phyloP scores from a whole-genome alignment of 2,888 invertebrate species.

The Tipula helvola region DNA sequence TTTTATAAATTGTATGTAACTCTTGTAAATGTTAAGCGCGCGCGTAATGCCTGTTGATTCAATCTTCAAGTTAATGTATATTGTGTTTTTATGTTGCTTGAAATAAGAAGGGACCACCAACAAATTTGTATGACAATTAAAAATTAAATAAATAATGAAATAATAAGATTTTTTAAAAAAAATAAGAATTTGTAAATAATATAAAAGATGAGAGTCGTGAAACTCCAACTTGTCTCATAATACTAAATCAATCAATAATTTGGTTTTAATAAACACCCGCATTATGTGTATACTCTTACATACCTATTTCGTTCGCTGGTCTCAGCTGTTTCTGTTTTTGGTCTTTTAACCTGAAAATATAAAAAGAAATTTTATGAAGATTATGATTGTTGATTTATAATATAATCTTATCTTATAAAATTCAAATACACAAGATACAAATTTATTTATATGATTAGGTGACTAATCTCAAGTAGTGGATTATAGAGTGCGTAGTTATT shows the following conservation, averaged over 20 bases:
- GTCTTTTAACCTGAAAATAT: slow-evolving; percentile 57
- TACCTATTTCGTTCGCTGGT: slow-evolving; percentile 56
- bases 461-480: not conserved
- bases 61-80: not conserved
- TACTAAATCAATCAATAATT: not conserved
- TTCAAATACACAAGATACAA: not conserved
- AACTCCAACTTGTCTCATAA: not conserved
- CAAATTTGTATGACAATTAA: not conserved
- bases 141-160: not conserved
- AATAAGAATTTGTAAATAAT: not conserved
- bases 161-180: not conserved
- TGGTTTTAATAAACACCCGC: not conserved
- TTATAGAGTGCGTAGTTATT: too few species aligned
- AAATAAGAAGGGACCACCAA: not conserved
- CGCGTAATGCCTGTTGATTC: not conserved
- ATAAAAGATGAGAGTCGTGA: not conserved
- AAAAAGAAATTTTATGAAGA: slow-evolving; percentile 13
- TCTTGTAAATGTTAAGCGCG: not conserved
- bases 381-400: not conserved
- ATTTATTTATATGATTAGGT: not conserved
- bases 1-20: not conserved
- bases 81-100: not conserved
- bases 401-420: not conserved
- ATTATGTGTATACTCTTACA: not conserved
- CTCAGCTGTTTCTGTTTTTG: slow-evolving; percentile 51